phyloP scores from a whole-genome alignment of 2,113 vertebrate species.

The Peromyscus polionotus region DNA sequence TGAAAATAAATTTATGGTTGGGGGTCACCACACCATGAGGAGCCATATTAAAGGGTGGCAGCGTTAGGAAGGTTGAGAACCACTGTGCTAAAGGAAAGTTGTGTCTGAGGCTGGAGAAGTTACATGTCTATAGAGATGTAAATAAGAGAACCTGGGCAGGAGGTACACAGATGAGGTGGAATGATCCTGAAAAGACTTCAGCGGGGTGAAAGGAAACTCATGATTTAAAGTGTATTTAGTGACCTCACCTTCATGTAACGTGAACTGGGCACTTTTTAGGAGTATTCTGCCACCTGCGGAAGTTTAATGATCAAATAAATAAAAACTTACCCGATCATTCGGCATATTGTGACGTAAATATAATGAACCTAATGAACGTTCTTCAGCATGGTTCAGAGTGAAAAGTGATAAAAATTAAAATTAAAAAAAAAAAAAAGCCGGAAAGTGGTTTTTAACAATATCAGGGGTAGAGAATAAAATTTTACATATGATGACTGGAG shows the following conservation, averaged over 20 bases:
- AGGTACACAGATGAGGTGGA: not conserved
- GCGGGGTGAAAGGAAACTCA: not conserved
- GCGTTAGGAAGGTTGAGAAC: not conserved
- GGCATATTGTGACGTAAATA: not conserved
- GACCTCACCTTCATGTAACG: not conserved
- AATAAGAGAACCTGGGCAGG: not conserved
- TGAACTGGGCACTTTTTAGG: not conserved
- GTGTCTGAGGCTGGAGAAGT: not conserved
- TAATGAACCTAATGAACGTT: not conserved
- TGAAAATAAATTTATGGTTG: not conserved
- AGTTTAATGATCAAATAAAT: not conserved
- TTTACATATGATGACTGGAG: not conserved
- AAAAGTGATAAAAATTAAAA: not conserved
- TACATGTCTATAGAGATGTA: not conserved
- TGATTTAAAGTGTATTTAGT: not conserved
- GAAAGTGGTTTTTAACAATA: not conserved
- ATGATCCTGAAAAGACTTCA: not conserved
- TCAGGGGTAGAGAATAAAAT: not conserved
- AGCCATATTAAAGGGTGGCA: not conserved
- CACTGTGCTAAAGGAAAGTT: not conserved
- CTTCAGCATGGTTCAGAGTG: not conserved
- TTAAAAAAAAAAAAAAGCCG: not conserved
- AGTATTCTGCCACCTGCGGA: not conserved
- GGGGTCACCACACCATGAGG: not conserved
- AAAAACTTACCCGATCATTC: not conserved